A percentile compares a stretch with the other conserved stretches of the same genome.
phyloP scores from a whole-genome alignment of 2,888 invertebrate genomes.

The Hanleya hanleyi region DNA sequence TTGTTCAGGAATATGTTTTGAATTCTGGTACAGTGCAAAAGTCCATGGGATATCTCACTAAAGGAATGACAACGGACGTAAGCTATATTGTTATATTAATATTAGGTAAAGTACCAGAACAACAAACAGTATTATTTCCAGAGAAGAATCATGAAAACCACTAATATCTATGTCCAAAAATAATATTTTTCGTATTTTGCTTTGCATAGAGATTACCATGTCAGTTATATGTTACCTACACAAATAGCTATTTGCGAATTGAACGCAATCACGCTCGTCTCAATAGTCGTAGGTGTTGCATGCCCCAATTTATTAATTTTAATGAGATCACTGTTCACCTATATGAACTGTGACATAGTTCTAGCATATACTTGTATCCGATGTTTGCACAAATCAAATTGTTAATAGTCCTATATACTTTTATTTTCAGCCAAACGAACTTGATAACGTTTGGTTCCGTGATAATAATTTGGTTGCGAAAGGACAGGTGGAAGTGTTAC shows the following conservation, averaged over 20 bases:
- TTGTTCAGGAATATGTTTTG: constrained; percentile 62
- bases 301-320: no score
- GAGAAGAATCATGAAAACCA: no score
- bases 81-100: constrained; percentile 31
- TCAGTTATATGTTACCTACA: no score
- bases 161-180: no score
- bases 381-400: no score
- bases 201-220: no score
- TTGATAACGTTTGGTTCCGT: constrained; percentile 57
- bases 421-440: constrained; percentile 63
- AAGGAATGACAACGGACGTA: constrained; percentile 67
- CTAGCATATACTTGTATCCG: background rate
- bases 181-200: no score
- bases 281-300: no score
- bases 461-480: constrained; percentile 66
- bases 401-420: no score
- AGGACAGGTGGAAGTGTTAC: constrained; percentile 65
- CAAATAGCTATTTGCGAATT: no score
- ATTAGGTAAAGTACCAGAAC: background rate
- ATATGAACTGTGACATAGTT: background rate
- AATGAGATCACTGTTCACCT: no score
- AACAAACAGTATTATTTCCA: background rate
- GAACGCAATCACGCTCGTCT: no score
- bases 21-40: constrained; percentile 63
- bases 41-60: constrained; percentile 61